These are phyloP conservation scores for Pseudochaenichthys georgianus DNA, from an alignment of 2,797 vertebrate genomes.

Conservation along the genomic window DNA sequence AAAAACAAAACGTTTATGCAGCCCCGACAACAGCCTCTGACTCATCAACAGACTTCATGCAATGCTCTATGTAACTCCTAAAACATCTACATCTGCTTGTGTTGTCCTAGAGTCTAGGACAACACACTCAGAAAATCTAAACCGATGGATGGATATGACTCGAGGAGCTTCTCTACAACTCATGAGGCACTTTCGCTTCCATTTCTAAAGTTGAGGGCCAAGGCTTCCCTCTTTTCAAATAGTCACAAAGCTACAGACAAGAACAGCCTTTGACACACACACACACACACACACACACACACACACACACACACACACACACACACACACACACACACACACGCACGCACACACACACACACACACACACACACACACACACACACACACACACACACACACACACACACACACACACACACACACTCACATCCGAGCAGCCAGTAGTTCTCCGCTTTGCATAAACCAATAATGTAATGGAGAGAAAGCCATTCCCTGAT, in stretches of 20 bases:
- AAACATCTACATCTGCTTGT: too few species aligned
- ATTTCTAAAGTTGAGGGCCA: constrained; percentile 2
- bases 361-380: constrained; percentile 1
- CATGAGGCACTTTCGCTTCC: neutral
- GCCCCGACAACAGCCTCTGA: too few species aligned
- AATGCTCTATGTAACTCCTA: too few species aligned
- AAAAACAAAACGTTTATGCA: too few species aligned
- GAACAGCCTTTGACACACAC: constrained; percentile 15
- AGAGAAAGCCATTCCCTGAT: constrained; percentile 71
- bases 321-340: constrained; percentile 8
- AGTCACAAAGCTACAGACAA: constrained; percentile 33
- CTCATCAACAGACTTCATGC: too few species aligned
- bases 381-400: constrained; percentile 6
- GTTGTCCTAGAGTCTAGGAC: neutral
- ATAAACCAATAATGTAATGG: constrained; percentile 82
- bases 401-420: constrained; percentile 24
- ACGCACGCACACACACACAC: constrained; percentile 9
- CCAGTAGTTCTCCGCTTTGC: constrained; percentile 67
- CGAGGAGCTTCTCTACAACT: neutral
- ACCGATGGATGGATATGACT: neutral
- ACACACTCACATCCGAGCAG: constrained; percentile 42
- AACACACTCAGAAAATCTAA: constrained; percentile 1
- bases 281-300: too few species aligned
- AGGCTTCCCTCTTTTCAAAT: neutral
- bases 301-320: constrained; percentile 17